A percentile compares a stretch with the other conserved stretches of the same genome.
Conservation (phyloP, 2,113 vertebrate genomes). For the Neopipo cinnamomea region DNA sequence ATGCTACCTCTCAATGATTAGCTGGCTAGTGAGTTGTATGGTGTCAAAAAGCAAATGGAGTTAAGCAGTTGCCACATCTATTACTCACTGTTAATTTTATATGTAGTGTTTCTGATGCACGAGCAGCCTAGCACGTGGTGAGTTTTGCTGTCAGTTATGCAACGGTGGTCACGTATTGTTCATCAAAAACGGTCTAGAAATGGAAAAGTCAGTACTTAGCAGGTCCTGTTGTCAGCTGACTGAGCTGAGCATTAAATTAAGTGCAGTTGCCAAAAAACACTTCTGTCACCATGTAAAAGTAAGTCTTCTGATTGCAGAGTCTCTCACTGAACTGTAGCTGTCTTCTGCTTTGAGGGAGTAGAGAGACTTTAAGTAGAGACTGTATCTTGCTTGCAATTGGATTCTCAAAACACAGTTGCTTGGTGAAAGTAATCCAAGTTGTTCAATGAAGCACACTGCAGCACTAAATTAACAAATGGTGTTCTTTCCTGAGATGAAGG, state of each 20-base stretch:
- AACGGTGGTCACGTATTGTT: background rate
- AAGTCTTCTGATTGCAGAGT: background rate
- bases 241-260: constrained; percentile 6
- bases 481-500: background rate
- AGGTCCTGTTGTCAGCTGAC: background rate
- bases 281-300: constrained; percentile 5
- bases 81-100: constrained; percentile 23
- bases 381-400: background rate
- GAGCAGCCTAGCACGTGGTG: background rate
- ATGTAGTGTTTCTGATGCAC: constrained; percentile 12
- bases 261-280: constrained; percentile 57
- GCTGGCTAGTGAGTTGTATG: background rate
- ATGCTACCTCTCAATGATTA: constrained; percentile 53
- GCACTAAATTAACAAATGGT: background rate
- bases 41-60: background rate
- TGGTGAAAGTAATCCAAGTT: background rate
- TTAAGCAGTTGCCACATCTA: background rate
- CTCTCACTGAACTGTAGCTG: constrained; percentile 39
- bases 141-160: background rate
- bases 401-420: background rate
- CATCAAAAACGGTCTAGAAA: background rate
- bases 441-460: background rate
- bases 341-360: constrained; percentile 8
- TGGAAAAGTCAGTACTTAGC: background rate
- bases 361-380: constrained; percentile 1